Evolutionary conservation across 1,140 invertebrate species (phyloP).

Genomic region (Trissolcus basalis): DNA sequence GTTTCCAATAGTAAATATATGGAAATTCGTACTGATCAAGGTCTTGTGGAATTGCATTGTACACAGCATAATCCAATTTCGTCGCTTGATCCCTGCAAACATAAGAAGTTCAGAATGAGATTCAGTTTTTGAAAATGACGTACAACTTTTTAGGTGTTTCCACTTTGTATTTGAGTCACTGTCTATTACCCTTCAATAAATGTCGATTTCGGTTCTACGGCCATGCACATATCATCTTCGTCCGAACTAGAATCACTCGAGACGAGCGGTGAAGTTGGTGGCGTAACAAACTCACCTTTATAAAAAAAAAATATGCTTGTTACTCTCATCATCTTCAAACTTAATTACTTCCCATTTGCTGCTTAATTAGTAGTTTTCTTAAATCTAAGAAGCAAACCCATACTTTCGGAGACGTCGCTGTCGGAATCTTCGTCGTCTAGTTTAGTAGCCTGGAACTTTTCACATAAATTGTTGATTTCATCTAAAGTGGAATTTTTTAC

Average conservation of each 20-base stretch:
- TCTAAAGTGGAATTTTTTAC: slow-evolving; percentile 41
- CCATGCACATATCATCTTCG: slow-evolving; percentile 70
- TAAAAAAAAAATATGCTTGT: slow-evolving; percentile 25
- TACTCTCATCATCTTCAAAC: too few relatives aligned
- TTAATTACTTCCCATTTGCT: not conserved
- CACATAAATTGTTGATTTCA: slow-evolving; percentile 51
- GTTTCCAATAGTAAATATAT: slow-evolving; percentile 82
- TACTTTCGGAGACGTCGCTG: slow-evolving; percentile 28
- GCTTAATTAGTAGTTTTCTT: slow-evolving; percentile 28
- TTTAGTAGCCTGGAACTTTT: slow-evolving; percentile 48
- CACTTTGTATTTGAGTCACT: too few relatives aligned
- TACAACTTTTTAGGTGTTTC: too few relatives aligned
- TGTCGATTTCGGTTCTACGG: slow-evolving; percentile 75
- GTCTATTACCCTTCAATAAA: slow-evolving; percentile 75
- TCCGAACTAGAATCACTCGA: slow-evolving; percentile 53
- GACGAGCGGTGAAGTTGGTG: slow-evolving; percentile 73
- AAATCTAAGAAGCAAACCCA: slow-evolving; percentile 19
- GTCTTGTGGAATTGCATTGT: slow-evolving; percentile 79
- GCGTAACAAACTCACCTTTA: slow-evolving; percentile 71
- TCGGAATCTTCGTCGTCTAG: slow-evolving; percentile 26
- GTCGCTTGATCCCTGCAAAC: slow-evolving; percentile 78
- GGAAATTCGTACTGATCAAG: slow-evolving; percentile 79
- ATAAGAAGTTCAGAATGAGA: slow-evolving; percentile 56
- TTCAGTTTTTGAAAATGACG: too few relatives aligned
- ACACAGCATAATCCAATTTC: slow-evolving; percentile 83